Base-by-base conservation (phyloP, 92 coral and sea anemone genomes). In the Bergia sp. region DNA sequence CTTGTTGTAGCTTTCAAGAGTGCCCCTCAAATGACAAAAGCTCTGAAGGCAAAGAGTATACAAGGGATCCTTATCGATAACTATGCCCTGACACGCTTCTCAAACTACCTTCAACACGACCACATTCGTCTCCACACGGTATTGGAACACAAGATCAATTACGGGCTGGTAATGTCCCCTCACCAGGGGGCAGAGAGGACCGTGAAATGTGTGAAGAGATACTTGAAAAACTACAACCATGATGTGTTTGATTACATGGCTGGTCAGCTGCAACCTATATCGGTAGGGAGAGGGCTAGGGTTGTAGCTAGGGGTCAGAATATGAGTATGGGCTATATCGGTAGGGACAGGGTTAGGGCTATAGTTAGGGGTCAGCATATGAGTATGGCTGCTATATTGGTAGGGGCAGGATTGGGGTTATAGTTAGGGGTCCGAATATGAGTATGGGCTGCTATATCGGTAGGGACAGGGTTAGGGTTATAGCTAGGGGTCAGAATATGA, bases 1-100 rank as follows among this genome's bases (percentile, higher is more conserved):
- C 20, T 61, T 20, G 15, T 80, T 79, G n/a, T 16, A 95, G 98
- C 92, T 45, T 93, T 93, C 86, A 77, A 83, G 41, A 89, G 64
- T 38, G 93, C 98, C 0, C 92, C 91, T 0, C 76, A 74, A 40
- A 93, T 95, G 91, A 95, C 98, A 23, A 85, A 41, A 38, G 92
- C 93, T 15, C 69, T 93, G 15, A 87, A 49, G 53, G 9, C 8
- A 0, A 91, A 90, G 81, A 43, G 77, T 3, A 91, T 97, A 75
- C 96, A 96, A 16, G 99, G 98, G 5, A 81, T 97, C 57, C 80
- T 97, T 77, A 93, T 97, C 18, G 99, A 97, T 86, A 97, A 93
- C 92, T 97, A 94, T 69, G 95, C 98, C 38, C 89, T 95, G 42
- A 94, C 93, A 23, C 83, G 92, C 41, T 95, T 95, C 88, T 89